Conservation (phyloP, 2,797 vertebrate genomes). For the Sus cebifrons region DNA sequence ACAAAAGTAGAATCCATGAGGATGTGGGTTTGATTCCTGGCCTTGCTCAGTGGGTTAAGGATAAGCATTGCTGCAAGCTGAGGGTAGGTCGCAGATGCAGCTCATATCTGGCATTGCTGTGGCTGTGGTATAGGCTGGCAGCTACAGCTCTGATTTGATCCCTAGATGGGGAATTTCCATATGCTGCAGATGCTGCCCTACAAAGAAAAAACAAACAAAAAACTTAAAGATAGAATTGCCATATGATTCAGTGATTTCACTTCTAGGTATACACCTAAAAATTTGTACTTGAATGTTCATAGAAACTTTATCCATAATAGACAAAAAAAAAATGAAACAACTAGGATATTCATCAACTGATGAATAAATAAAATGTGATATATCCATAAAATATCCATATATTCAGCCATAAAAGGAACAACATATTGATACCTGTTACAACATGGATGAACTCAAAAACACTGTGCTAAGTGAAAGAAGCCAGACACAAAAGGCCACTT, state of each 20-base stretch:
- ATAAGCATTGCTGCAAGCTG: too few species aligned
- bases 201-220: background rate
- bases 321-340: background rate
- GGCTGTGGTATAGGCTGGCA: too few species aligned
- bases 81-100: too few species aligned
- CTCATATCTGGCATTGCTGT: too few species aligned
- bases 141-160: too few species aligned
- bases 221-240: conserved; percentile 23
- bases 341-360: background rate
- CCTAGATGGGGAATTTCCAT: too few species aligned
- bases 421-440: background rate
- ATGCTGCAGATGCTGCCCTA: too few species aligned
- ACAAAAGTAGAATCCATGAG: too few species aligned
- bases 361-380: conserved; percentile 14
- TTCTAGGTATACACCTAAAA: background rate
- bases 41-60: too few species aligned
- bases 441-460: background rate
- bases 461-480: background rate
- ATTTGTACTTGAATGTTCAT: background rate
- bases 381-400: background rate
- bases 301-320: background rate
- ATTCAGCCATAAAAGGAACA: background rate
- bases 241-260: background rate
- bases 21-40: too few species aligned
- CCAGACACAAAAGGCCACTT: background rate